A percentile compares a stretch with the other conserved stretches of the same genome.
Evolutionary conservation across 2,797 vertebrate genomes (phyloP).

Genomic region (Synaphobranchus kaupii): DNA sequence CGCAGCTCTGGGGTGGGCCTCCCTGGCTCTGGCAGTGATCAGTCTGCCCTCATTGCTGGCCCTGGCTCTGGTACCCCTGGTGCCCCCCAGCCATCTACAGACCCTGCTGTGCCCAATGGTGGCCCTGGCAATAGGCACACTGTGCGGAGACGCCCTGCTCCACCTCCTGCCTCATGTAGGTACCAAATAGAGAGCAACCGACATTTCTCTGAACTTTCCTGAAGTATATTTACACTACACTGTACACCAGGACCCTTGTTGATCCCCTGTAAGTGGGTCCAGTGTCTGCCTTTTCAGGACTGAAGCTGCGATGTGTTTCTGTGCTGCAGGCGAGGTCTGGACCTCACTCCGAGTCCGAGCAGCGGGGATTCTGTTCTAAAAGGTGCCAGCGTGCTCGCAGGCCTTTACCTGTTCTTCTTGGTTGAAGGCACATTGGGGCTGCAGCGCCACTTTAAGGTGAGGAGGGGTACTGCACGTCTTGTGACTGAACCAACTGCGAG

Average conservation of each 20-base stretch:
- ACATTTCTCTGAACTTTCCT: background rate
- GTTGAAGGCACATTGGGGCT: slow-evolving; percentile 72
- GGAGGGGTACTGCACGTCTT: slow-evolving; percentile 49
- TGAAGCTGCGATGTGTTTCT: background rate
- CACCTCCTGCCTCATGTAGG: slow-evolving; percentile 83
- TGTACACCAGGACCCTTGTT: background rate
- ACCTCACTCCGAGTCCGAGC: slow-evolving; percentile 40
- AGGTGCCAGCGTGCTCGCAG: slow-evolving; percentile 72
- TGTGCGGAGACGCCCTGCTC: slow-evolving; percentile 81
- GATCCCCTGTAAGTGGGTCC: background rate
- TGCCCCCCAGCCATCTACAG: slow-evolving; percentile 57
- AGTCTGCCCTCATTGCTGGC: slow-evolving; percentile 74
- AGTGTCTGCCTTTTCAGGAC: background rate
- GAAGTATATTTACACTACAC: background rate
- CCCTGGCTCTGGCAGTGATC: slow-evolving; percentile 70
- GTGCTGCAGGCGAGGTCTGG: slow-evolving; percentile 45
- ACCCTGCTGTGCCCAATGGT: slow-evolving; percentile 76
- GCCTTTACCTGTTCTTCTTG: slow-evolving; percentile 76
- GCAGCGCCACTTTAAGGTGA: slow-evolving; percentile 51
- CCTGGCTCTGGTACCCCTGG: slow-evolving; percentile 63
- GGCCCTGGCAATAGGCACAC: slow-evolving; percentile 79
- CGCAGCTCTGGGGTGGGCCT: slow-evolving; percentile 72
- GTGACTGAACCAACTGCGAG: background rate
- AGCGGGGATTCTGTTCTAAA: slow-evolving; percentile 56
- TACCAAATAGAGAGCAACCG: slow-evolving; percentile 23